phyloP scores from a whole-genome alignment of 2,888 invertebrate genomes.

The Lasioglossum leucozonium region DNA sequence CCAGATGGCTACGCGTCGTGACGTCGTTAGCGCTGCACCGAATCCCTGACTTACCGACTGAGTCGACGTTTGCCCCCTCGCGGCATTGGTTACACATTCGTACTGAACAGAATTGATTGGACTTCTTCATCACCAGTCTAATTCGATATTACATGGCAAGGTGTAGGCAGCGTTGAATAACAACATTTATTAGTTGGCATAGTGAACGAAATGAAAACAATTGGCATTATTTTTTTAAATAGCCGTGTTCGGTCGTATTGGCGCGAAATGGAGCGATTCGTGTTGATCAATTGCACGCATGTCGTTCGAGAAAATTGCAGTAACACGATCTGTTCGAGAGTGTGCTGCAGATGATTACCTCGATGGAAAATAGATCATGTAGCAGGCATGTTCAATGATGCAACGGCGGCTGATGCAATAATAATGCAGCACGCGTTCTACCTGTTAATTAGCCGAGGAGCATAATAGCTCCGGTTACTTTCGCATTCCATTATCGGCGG shows the following conservation, averaged over 20 bases:
- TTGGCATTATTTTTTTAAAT: not conserved
- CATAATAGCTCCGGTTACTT: conserved; percentile 46
- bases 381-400: conserved; percentile 2
- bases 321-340: not conserved
- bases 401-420: conserved; percentile 21
- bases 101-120: no score
- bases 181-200: no score
- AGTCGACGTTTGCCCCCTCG: no score
- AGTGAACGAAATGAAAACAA: not conserved
- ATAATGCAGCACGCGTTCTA: conserved; percentile 35
- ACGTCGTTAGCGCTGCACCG: no score
- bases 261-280: not conserved
- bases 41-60: no score
- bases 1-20: no score
- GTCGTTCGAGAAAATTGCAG: not conserved
- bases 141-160: no score
- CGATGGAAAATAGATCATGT: conserved; percentile 21
- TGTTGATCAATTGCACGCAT: not conserved
- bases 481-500: conserved; percentile 71
- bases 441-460: conserved; percentile 50
- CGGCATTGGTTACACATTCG: no score
- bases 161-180: no score
- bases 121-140: no score
- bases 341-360: not conserved
- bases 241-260: not conserved